Conservation (phyloP, 2,113 vertebrate genomes). For the Rhea pennata region DNA sequence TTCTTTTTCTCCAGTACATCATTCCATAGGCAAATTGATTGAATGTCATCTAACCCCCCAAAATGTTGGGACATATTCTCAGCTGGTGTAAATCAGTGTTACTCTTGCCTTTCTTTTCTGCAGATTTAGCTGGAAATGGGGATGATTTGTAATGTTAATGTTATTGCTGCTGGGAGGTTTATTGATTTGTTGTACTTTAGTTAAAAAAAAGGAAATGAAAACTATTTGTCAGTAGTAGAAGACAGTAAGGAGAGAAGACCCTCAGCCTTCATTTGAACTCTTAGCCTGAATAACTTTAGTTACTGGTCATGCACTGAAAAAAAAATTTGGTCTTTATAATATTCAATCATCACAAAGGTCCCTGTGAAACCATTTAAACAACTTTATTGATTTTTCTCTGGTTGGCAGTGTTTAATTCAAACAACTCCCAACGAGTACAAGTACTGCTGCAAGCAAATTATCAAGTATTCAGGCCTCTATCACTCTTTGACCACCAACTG, state of each 20-base stretch:
- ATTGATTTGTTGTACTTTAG: constrained; percentile 58
- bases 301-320: constrained; percentile 32
- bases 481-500: constrained; percentile 55
- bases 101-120: constrained; percentile 29
- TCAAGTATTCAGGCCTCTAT: constrained; percentile 73
- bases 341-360: constrained; percentile 77
- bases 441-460: constrained; percentile 80
- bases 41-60: neutral
- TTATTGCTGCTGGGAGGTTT: constrained; percentile 39
- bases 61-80: constrained; percentile 5
- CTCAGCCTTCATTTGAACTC: constrained; percentile 41
- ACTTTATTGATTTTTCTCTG: constrained; percentile 83
- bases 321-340: constrained; percentile 64
- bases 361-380: constrained; percentile 80
- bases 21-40: constrained; percentile 6
- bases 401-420: constrained; percentile 83
- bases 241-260: constrained; percentile 15
- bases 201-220: constrained; percentile 47
- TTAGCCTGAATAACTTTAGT: constrained; percentile 65
- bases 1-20: constrained; percentile 2
- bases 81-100: constrained; percentile 39
- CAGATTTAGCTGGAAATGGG: constrained; percentile 32
- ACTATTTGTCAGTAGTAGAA: constrained; percentile 51
- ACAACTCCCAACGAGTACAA: constrained; percentile 76
- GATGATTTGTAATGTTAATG: constrained; percentile 47